phyloP scores from a whole-genome alignment of 2,797 vertebrate species.

The Rhinoraja longicauda region DNA sequence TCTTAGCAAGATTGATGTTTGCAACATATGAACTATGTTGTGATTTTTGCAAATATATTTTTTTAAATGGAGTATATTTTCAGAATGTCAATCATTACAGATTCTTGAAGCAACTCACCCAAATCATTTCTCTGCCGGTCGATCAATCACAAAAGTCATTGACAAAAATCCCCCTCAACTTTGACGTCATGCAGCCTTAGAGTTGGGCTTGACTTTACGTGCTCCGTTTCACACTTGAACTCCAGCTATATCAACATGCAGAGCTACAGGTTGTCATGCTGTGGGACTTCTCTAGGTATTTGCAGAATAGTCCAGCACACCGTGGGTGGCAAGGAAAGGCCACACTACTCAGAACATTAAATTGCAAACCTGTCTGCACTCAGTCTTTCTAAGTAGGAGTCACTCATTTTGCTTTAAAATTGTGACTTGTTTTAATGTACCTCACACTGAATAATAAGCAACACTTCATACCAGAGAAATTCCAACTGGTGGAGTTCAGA shows the following conservation, averaged over 20 bases:
- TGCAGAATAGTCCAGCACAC: slow-evolving; percentile 19
- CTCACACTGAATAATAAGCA: background rate
- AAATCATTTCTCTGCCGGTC: background rate
- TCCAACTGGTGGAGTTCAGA: background rate
- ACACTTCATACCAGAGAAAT: background rate
- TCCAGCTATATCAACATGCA: slow-evolving; percentile 1
- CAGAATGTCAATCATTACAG: slow-evolving; percentile 11
- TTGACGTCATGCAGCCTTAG: background rate
- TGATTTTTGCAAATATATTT: background rate
- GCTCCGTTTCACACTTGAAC: background rate
- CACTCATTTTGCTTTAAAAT: background rate
- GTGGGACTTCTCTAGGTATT: background rate
- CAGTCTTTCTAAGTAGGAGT: background rate
- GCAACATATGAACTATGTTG: background rate
- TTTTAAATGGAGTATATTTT: background rate
- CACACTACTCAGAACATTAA: background rate
- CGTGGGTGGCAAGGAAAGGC: slow-evolving; percentile 10
- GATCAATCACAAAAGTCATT: background rate
- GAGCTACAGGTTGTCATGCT: background rate
- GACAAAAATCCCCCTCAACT: slow-evolving; percentile 16
- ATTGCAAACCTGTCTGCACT: slow-evolving; percentile 18
- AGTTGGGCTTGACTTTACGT: background rate
- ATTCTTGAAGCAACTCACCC: background rate
- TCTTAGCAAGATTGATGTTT: slow-evolving; percentile 16
- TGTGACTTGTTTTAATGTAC: background rate